Base-by-base conservation (phyloP, 2,888 invertebrate genomes). In the Dione juno region DNA sequence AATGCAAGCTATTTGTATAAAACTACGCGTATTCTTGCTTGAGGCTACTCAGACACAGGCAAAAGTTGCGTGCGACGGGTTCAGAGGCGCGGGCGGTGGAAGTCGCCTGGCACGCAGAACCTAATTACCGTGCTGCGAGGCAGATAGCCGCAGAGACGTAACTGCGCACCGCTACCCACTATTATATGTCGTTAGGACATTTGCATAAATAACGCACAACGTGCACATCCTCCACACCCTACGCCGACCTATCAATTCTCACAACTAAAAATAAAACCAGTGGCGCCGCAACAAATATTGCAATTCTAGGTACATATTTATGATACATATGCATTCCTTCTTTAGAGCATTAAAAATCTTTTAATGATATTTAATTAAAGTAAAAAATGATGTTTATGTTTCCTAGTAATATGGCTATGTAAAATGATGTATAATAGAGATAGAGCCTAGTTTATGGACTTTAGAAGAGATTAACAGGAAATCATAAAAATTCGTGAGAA, bases 131-230 rank as follows among this genome's bases (percentile, higher is more conserved):
- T 80, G 87, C 89, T 88, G 88, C 88, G 78, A 78, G 89, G 88
- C 88, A 80, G 83, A 83, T 82, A 78, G 82, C 83, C 79, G 82
- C 81, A 77, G 81, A 85, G 86, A 82, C 79, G 85, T 86, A 79
- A 83, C 85, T 83, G 83, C 83, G 80, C 85, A 82, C 83, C 84
- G 79, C 84, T 81, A 78, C 81, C 86, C 84, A 83, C 86, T 84
- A 92, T 92, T 92, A 90, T 84, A 84, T 90, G 89, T 92, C 90
- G 91, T 93, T 93, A 92, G 88, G 85, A 83, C 87, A 91, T 92
- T 92, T 92, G 90, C 92, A 92, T 92, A 91, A 90, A 90, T 90
- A 90, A 88, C 86, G 82, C 73, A 65, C 69, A 67, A 67, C 86
- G 85, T 82, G 80, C 68, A 59, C 82, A 80, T 83, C 83, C 82